Base-by-base conservation (phyloP, 2,797 vertebrate species). In the Scomberomorus guttatus region DNA sequence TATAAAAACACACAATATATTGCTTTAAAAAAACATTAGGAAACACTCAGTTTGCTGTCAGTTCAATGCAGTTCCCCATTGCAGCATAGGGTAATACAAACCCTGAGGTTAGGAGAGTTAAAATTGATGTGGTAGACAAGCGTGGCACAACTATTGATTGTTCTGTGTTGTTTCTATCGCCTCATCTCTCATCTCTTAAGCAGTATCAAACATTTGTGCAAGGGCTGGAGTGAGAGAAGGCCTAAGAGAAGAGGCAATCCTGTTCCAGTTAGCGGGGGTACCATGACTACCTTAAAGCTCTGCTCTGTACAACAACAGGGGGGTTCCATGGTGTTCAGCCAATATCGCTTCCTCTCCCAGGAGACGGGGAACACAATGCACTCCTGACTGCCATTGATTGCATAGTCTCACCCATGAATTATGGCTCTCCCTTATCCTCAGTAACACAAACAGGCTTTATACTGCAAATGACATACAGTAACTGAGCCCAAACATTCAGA, bases 321-420 rank as follows among this genome's bases (percentile, higher is more conserved):
- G 75, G 88, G 86, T 62, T 89, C 77, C 81, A 72, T 73, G 79
- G 88, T 89, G 86, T 74, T 80, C 87, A 78, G 91, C 88, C 91
- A 93, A 94, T 85, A 89, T 75, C 17, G 56, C 85, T 85, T 82
- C 84, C 88, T 94, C 93, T 94, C 93, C 90, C 75, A 12, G 91
- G 94, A 94, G 86, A 94, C 91, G 4, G 75, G 68, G 64, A 87
- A 89, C 86, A 92, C 89, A 93, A 93, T 91, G 88, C 90, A 77
- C 87, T 80, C 72, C 63, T 63, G 82, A 79, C 89, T 62, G 75
- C 80, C 85, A 91, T 87, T 91, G 89, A 91, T 85, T 90, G 89
- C 73, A 81, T 46, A 75, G 83, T 81, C 62, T 84, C 72, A 82
- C 82, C 79, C 85, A 84, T 89, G 88, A 93, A 91, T 91, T 87